Evolutionary conservation across 2,797 vertebrate species (phyloP).

Genomic region (Merluccius polli): DNA sequence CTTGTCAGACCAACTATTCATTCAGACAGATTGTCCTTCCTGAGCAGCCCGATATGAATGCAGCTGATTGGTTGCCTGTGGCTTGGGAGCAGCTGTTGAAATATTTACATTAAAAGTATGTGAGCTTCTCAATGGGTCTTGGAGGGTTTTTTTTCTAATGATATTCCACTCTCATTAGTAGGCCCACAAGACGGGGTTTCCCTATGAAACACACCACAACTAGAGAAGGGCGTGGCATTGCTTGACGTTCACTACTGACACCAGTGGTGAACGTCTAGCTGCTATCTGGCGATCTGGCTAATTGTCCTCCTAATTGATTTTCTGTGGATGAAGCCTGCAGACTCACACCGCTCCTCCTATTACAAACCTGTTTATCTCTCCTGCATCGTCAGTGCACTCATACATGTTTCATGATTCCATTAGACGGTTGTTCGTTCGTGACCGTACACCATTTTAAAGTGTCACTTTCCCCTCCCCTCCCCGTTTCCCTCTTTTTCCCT

Average conservation of each 20-base stretch:
- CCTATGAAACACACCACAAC: conserved; percentile 10
- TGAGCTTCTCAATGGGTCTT: background rate
- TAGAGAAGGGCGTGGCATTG: conserved; percentile 17
- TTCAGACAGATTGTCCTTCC: conserved; percentile 16
- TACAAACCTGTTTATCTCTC: conserved; percentile 5
- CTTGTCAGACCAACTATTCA: background rate
- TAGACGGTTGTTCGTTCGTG: background rate
- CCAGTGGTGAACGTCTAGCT: too few relatives aligned
- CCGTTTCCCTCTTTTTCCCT: background rate
- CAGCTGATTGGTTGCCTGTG: conserved; percentile 4
- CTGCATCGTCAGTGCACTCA: background rate
- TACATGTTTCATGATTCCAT: conserved; percentile 12
- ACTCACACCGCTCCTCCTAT: background rate
- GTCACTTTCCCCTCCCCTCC: background rate
- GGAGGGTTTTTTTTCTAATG: background rate
- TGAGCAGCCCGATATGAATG: background rate
- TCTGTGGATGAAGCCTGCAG: background rate
- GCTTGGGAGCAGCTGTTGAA: conserved; percentile 1
- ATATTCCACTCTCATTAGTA: conserved; percentile 11
- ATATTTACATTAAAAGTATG: conserved; percentile 18
- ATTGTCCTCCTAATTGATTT: conserved; percentile 27
- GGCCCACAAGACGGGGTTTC: background rate
- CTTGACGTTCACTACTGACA: conserved; percentile 14
- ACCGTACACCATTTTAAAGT: background rate
- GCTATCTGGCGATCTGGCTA: conserved; percentile 23